phyloP scores from a whole-genome alignment of 1,140 invertebrate genomes.

The Heterodera carotae region DNA sequence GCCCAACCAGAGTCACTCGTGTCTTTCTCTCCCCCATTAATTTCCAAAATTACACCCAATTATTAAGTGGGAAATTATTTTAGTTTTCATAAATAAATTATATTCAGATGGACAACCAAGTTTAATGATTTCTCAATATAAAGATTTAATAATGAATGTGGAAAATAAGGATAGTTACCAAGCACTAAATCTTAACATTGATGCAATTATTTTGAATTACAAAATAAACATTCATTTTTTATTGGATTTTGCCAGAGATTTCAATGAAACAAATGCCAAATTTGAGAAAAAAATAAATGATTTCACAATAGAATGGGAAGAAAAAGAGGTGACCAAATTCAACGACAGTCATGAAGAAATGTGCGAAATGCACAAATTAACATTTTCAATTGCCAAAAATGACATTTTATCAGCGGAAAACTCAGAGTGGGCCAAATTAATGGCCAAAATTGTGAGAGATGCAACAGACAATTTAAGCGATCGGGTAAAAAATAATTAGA shows the following conservation, averaged over 20 bases:
- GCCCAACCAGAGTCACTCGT: too few relatives aligned
- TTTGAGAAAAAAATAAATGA: not conserved
- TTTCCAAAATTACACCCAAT: too few relatives aligned
- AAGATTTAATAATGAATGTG: not conserved
- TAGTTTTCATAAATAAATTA: too few relatives aligned
- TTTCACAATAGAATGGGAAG: not conserved
- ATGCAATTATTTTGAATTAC: not conserved
- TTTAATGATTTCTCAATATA: not conserved
- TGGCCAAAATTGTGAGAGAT: not conserved
- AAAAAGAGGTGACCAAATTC: not conserved
- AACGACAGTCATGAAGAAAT: not conserved
- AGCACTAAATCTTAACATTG: not conserved
- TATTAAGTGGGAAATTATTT: too few relatives aligned
- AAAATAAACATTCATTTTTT: not conserved
- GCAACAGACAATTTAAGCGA: not conserved
- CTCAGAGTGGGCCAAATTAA: not conserved
- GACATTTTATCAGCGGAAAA: not conserved
- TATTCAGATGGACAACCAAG: not conserved
- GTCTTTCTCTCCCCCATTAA: too few relatives aligned
- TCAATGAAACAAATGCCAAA: not conserved
- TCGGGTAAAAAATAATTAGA: not conserved
- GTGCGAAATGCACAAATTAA: not conserved
- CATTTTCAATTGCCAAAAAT: not conserved
- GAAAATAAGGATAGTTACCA: not conserved
- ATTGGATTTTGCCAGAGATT: not conserved